Conservation (phyloP, 2,888 invertebrate species). For the Ophraella communa region DNA sequence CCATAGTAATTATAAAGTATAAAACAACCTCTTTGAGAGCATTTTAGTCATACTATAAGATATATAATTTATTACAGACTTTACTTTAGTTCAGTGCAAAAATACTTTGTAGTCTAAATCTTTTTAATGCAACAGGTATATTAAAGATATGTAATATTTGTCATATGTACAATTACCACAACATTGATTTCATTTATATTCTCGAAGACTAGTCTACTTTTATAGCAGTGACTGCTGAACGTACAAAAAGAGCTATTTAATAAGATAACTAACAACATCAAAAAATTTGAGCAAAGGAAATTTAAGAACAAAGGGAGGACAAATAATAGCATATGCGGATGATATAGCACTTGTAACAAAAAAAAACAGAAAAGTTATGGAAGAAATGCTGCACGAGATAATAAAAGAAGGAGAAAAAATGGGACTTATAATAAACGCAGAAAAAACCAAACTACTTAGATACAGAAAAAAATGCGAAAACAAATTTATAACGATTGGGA, state of each 20-base stretch:
- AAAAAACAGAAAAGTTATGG: no score
- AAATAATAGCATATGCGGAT: no score
- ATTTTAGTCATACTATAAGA: not conserved
- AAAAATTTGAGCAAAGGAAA: no score
- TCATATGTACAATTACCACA: constrained; percentile 34
- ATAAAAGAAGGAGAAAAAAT: no score
- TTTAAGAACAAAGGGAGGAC: no score
- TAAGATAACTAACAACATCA: no score
- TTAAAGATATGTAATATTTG: constrained; percentile 35
- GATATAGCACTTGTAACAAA: no score
- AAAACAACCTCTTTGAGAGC: constrained; percentile 10
- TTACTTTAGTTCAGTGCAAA: constrained; percentile 34
- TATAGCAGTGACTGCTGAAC: not conserved
- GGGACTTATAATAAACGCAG: no score
- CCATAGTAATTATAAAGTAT: not conserved
- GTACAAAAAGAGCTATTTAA: not conserved
- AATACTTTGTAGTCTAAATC: constrained; percentile 35
- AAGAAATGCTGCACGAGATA: no score
- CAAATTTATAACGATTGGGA: no score
- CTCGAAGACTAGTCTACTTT: not conserved
- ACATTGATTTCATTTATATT: constrained; percentile 14
- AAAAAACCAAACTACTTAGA: no score
- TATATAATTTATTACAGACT: constrained; percentile 14
- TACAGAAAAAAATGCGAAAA: no score
- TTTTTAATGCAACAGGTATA: constrained; percentile 31